Conservation (phyloP, 2,888 invertebrate species). For the Tenthredo notha region DNA sequence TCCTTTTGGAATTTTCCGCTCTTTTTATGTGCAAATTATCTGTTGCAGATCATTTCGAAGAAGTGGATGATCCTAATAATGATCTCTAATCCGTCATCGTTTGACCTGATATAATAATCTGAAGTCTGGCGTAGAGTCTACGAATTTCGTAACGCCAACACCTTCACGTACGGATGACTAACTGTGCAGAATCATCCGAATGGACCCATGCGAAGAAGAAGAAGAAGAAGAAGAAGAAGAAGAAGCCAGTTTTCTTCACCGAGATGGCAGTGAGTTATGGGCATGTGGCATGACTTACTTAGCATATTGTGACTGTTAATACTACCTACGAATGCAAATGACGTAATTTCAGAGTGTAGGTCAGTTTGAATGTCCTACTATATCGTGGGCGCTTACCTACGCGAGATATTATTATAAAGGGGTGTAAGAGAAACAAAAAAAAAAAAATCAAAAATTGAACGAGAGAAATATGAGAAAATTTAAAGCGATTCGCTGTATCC, state of each 20-base stretch:
- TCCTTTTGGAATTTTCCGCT: not conserved
- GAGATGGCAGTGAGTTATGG: slow-evolving; percentile 31
- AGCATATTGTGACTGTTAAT: not conserved
- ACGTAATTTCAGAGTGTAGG: slow-evolving; percentile 35
- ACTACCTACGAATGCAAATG: not conserved
- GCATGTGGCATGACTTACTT: slow-evolving; percentile 27
- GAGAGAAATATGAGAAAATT: no score
- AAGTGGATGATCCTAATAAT: no score
- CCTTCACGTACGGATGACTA: slow-evolving; percentile 4
- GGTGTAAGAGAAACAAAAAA: not conserved
- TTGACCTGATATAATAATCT: slow-evolving; percentile 16
- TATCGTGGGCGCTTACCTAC: not conserved
- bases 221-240: not conserved
- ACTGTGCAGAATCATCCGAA: not conserved
- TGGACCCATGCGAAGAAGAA: not conserved
- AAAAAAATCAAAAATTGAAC: not conserved
- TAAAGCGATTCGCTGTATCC: no score
- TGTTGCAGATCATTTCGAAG: not conserved
- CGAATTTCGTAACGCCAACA: slow-evolving; percentile 22
- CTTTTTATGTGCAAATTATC: not conserved
- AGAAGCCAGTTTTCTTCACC: slow-evolving; percentile 15
- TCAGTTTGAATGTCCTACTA: slow-evolving; percentile 10
- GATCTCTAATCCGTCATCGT: slow-evolving; percentile 5
- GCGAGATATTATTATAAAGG: not conserved
- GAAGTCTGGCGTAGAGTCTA: slow-evolving; percentile 37